Evolutionary conservation across 2,797 vertebrate genomes (phyloP), one percentile per base, ranked within the genome.

Genomic region (Lates japonicus): DNA sequence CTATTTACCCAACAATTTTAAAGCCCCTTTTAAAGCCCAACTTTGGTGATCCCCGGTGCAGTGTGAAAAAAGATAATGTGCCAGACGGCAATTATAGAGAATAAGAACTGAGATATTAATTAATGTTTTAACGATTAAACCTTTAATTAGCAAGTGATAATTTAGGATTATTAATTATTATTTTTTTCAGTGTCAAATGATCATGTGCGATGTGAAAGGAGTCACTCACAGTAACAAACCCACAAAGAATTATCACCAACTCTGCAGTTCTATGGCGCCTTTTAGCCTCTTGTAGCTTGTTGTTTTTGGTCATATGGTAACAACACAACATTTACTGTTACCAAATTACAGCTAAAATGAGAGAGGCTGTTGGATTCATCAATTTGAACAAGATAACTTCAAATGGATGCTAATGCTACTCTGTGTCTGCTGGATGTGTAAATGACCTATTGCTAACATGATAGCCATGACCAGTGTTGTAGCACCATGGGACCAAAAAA

Each of bases 121-220:
- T 73, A 16, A 22, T 37, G 22, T n/a, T 62, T 39, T 41, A 58
- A 66, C 44, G 41, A 42, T 46, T 22, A 66, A 71, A 62, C 29
- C 22, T 68, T n/a, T 16, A 52, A 78, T 72, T 65, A 58, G 31
- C 17, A 60, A 54, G 35, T 70, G 52, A 70, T 75, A 37, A 74
- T 77, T 13, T 48, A 19, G 8, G 17, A 71, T 69, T 17, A 44
- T 57, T 64, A 41, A 75, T 65, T 35, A 41, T 31, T 33, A 39
- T 35, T 20, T 31, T 62, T 37, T 41, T 29, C 3, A 48, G 33
- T 72, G 41, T 61, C 35, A 61, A 33, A 69, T 22, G 17, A 80
- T 68, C 20, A 19, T 7, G 59, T 54, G 42, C 14, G 13, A 51
- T 41, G 42, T 70, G 57, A 64, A 70, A 46, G 1, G 22, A 60